Evolutionary conservation across 2,888 invertebrate genomes (phyloP), one percentile per base, ranked within the genome.

Genomic region (Drosophila mimica): DNA sequence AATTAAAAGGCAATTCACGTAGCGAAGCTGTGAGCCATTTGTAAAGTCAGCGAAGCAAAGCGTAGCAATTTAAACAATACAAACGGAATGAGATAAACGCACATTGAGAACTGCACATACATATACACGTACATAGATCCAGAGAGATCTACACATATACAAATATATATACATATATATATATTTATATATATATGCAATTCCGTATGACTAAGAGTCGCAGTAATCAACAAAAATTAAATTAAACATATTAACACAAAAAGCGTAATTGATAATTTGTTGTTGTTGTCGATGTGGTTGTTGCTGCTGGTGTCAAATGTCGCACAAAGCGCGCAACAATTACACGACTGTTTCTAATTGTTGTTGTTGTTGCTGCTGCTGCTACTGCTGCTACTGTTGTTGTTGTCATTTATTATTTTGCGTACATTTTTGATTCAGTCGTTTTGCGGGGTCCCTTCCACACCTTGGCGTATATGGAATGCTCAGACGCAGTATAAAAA

Each of bases 401-500:
- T 15, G 25, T 25, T 46, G 8, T 15, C 25, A 46, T 20, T 13
- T 54, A 36, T 56, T 56, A 15, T 48, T 33, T 65, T 74, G 71
- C 93, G 82, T 93, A 93, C 93, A 91, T 92, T 93, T 93, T 93
- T 31, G 91, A 92, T 91, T 93, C 93, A 81, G 92, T 91, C 64
- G 93, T 88, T 88, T 93, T 93, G 70, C 92, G 92, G 15, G 93
- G 93, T 76, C 93, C 93, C 81, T 93, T 93, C 93, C 93, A 93
- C 76, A 93, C 93, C 90, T 93, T 93, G 67, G 93, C 93, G 79
- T 93, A 93, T 62, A 93, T 92, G 62, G 92, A 92, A 72, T 92
- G 89, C 70, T 91, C 91, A 30, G 79, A 78, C 28, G 90, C 91
- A 79, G 87, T 91, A 57, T 80, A 79, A 53, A 58, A 76, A 74